Evolutionary conservation across 1,140 invertebrate species (phyloP).

Genomic region (Heliconius nattereri): DNA sequence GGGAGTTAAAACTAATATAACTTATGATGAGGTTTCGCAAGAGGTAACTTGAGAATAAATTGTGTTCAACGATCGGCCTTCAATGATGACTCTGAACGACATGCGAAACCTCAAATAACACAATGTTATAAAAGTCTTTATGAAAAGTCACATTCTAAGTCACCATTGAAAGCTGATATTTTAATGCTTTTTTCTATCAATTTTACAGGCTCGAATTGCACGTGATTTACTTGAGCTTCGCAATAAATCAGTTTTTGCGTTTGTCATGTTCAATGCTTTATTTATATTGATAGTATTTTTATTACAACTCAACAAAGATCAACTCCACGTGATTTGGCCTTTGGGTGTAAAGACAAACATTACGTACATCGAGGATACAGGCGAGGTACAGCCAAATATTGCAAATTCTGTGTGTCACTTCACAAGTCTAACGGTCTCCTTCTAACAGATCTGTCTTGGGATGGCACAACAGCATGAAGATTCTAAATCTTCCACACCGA

Average conservation of each 20-base stretch:
- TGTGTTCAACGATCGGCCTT: slow-evolving; percentile 67
- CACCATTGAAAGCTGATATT: slow-evolving; percentile 77
- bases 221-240: slow-evolving; percentile 94
- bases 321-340: slow-evolving; percentile 96
- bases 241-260: slow-evolving; percentile 98
- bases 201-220: slow-evolving; percentile 91
- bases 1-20: slow-evolving; percentile 96
- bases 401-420: slow-evolving; percentile 72
- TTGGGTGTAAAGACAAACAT: slow-evolving; percentile 96
- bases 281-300: slow-evolving; percentile 99
- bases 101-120: slow-evolving; percentile 5
- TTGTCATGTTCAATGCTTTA: slow-evolving; percentile 99
- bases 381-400: slow-evolving; percentile 86
- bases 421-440: slow-evolving; percentile 79
- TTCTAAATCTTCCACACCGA: slow-evolving; percentile 61
- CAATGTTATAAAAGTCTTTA: slow-evolving; percentile 8
- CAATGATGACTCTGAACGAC: slow-evolving; percentile 71
- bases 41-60: slow-evolving; percentile 87
- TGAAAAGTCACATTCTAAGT: slow-evolving; percentile 51
- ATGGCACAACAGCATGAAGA: slow-evolving; percentile 80
- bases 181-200: slow-evolving; percentile 77
- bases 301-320: slow-evolving; percentile 98
- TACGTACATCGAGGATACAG: slow-evolving; percentile 94
- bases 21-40: slow-evolving; percentile 91
- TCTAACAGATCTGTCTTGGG: slow-evolving; percentile 80